These are phyloP conservation scores for Timandra comae DNA, from an alignment of 2,888 invertebrate genomes.

Conservation along the genomic window DNA sequence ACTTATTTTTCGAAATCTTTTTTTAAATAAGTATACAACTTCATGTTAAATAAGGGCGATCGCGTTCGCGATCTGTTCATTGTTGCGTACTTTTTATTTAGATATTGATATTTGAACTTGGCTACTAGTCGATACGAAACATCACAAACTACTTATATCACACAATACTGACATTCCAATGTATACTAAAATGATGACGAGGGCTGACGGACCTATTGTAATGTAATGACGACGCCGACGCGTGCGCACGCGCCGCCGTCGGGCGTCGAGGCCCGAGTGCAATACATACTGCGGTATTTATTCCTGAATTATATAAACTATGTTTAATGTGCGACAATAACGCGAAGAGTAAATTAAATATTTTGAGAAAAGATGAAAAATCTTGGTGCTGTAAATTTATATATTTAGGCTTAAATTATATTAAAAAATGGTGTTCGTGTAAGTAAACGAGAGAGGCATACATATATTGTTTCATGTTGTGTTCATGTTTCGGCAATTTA, in stretches of 20 bases:
- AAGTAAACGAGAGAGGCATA: conserved; percentile 73
- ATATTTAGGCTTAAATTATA: conserved; percentile 75
- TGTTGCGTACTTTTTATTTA: too few species aligned
- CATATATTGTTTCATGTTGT: conserved; percentile 61
- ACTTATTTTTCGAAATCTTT: too few species aligned
- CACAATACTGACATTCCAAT: conserved; percentile 51
- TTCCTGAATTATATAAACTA: conserved; percentile 70
- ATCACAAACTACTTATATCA: conserved; percentile 34
- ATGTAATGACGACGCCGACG: conserved; percentile 4
- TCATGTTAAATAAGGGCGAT: too few species aligned
- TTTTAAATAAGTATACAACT: too few species aligned
- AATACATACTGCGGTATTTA: conserved; percentile 71
- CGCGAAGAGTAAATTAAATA: conserved; percentile 70
- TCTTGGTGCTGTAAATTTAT: conserved; percentile 77
- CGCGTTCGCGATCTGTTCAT: too few species aligned
- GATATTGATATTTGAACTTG: conserved; percentile 42
- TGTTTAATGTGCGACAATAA: conserved; percentile 75
- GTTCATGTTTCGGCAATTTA: conserved; percentile 74
- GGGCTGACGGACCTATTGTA: not conserved
- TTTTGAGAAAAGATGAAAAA: conserved; percentile 74
- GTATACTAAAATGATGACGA: conserved; percentile 27
- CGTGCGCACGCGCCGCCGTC: conserved; percentile 24
- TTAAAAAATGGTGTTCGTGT: conserved; percentile 68
- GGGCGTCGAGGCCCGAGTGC: conserved; percentile 51
- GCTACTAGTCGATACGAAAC: conserved; percentile 16